phyloP scores from a whole-genome alignment of 1,140 invertebrate species.

The Drosophila seguyi region DNA sequence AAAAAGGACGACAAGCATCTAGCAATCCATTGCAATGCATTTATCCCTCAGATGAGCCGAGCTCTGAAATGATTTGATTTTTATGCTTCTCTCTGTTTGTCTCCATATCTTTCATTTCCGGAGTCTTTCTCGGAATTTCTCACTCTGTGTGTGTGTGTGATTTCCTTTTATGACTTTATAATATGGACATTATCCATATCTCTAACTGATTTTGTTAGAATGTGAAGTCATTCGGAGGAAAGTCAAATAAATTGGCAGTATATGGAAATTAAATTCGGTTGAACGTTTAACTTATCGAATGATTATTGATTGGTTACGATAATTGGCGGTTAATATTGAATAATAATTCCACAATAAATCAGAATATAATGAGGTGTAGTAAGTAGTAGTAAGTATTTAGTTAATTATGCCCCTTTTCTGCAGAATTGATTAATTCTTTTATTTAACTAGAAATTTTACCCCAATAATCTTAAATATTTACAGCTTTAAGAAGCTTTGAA shows the following conservation, averaged over 20 bases:
- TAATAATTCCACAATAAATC: neutral
- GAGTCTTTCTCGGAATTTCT: conserved; percentile 21
- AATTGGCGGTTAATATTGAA: neutral
- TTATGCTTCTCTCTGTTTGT: conserved; percentile 50
- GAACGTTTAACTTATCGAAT: neutral
- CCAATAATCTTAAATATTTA: neutral
- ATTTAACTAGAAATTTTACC: neutral
- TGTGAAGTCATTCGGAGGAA: neutral
- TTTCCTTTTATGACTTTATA: conserved; percentile 53
- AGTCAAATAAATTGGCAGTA: conserved; percentile 6
- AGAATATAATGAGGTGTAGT: neutral
- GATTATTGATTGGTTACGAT: neutral
- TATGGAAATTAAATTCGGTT: neutral
- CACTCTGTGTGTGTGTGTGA: conserved; percentile 14
- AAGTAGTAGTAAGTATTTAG: neutral
- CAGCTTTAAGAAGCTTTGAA: neutral
- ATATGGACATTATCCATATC: conserved; percentile 19
- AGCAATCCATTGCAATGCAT: conserved; percentile 64
- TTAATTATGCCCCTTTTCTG: no score
- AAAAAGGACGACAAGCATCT: conserved; percentile 54
- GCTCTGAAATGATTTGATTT: conserved; percentile 64
- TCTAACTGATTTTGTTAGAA: conserved; percentile 1
- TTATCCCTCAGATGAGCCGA: conserved; percentile 32
- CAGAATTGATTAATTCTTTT: no score
- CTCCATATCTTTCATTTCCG: conserved; percentile 46